Evolutionary conservation across 2,888 invertebrate genomes (phyloP).

Genomic region (Fissipunctia ypsillon): DNA sequence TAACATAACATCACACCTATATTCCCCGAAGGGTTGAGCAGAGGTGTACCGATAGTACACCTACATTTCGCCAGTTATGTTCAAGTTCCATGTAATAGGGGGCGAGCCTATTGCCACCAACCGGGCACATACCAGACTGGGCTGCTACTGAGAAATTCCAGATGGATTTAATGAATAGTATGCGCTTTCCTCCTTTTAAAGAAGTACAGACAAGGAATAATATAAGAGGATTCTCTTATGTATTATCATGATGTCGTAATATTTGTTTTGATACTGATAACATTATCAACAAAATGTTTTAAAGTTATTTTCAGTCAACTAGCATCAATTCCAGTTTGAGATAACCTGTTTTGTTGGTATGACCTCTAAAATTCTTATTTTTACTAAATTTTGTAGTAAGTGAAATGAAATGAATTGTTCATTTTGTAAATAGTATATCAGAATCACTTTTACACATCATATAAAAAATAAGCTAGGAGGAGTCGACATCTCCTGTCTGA

Average conservation of each 20-base stretch:
- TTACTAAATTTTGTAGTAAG: neutral
- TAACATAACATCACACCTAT: neutral
- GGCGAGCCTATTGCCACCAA: neutral
- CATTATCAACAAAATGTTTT: constrained; percentile 16
- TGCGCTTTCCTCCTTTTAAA: neutral
- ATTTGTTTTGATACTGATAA: constrained; percentile 30
- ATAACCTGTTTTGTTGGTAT: constrained; percentile 26
- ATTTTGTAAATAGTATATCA: no score
- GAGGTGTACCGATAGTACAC: neutral
- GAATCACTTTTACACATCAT: no score
- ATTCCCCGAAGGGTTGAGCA: neutral
- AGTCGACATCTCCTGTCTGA: no score
- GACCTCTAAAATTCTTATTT: neutral
- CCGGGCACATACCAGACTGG: neutral
- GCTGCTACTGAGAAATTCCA: neutral
- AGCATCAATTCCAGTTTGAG: constrained; percentile 4
- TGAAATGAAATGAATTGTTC: no score
- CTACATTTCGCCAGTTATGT: neutral
- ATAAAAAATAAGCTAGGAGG: no score
- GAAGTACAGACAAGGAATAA: neutral
- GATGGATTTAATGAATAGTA: neutral
- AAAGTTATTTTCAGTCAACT: neutral
- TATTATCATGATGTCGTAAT: constrained; percentile 18
- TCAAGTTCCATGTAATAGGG: neutral
- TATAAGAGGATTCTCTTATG: neutral